Evolutionary conservation across 2,888 invertebrate genomes (phyloP).

Genomic region (Apamea crenata): DNA sequence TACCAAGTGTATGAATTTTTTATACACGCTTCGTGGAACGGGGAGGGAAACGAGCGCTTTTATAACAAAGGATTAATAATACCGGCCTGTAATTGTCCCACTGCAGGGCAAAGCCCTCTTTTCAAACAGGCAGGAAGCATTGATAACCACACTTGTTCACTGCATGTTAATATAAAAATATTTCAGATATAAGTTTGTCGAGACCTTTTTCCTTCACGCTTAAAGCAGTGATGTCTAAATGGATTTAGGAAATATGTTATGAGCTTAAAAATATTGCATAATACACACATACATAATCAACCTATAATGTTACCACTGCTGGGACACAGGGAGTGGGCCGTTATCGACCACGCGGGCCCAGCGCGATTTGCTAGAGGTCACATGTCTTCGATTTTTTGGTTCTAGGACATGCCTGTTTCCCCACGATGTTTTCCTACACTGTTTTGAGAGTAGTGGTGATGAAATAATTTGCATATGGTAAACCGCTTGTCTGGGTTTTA

Average conservation of each 20-base stretch:
- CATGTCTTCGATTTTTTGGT: too few relatives aligned
- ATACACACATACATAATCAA: neutral
- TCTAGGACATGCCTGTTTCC: too few relatives aligned
- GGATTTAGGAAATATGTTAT: neutral
- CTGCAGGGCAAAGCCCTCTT: neutral
- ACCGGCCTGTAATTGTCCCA: slow-evolving; percentile 26
- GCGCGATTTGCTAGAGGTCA: too few relatives aligned
- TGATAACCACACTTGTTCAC: slow-evolving; percentile 1
- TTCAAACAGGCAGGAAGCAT: neutral
- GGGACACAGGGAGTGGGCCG: too few relatives aligned
- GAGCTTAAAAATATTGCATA: neutral
- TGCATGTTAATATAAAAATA: neutral
- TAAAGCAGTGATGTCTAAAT: neutral
- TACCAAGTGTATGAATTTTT: slow-evolving; percentile 53
- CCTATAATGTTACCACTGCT: neutral
- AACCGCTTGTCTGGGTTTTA: too few relatives aligned
- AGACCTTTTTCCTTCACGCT: neutral
- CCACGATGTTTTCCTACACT: too few relatives aligned
- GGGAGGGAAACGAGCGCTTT: slow-evolving; percentile 29
- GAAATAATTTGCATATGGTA: neutral
- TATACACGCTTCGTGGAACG: slow-evolving; percentile 19
- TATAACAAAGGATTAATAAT: slow-evolving; percentile 49
- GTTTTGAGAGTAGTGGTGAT: too few relatives aligned
- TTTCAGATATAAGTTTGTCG: too few relatives aligned
- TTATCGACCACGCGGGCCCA: too few relatives aligned